Conservation (phyloP, 2,797 vertebrate species). For the Alcedo atthis region DNA sequence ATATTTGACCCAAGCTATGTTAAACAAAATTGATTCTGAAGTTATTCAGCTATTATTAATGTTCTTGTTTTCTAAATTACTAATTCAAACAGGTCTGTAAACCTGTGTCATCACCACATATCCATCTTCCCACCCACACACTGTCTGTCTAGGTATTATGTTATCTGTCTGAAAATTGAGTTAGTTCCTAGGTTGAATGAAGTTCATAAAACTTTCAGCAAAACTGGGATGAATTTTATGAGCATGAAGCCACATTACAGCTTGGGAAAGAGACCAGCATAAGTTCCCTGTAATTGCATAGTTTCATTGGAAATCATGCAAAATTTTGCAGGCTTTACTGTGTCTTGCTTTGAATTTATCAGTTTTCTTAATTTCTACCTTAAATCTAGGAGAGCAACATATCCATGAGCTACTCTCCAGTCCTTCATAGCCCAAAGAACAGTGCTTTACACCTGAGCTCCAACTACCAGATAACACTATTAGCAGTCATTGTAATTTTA, state of each 20-base stretch:
- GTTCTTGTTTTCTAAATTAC: conserved; percentile 28
- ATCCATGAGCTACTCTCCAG: neutral
- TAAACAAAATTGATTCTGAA: conserved; percentile 1
- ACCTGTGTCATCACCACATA: neutral
- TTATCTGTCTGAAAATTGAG: conserved; percentile 34
- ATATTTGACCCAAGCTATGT: neutral
- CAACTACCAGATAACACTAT: neutral
- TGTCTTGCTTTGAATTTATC: neutral
- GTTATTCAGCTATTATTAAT: conserved; percentile 25
- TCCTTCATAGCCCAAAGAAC: neutral
- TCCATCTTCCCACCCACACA: conserved; percentile 3
- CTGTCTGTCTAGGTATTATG: neutral
- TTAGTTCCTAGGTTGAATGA: conserved; percentile 5
- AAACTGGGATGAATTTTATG: conserved; percentile 13
- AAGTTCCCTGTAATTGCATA: neutral
- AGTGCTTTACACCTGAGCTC: neutral
- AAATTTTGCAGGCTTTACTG: neutral
- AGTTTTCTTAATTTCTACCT: neutral
- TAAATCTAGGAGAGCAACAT: neutral
- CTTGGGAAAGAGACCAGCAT: neutral
- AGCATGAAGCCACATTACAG: neutral
- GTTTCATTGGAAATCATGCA: neutral
- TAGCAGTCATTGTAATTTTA: neutral
- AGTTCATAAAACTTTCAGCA: conserved; percentile 23
- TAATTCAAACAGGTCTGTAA: conserved; percentile 18